Evolutionary conservation across 2,888 invertebrate species (phyloP), one percentile per base, ranked within the genome.

Genomic region (Acrobeloides nanus): DNA sequence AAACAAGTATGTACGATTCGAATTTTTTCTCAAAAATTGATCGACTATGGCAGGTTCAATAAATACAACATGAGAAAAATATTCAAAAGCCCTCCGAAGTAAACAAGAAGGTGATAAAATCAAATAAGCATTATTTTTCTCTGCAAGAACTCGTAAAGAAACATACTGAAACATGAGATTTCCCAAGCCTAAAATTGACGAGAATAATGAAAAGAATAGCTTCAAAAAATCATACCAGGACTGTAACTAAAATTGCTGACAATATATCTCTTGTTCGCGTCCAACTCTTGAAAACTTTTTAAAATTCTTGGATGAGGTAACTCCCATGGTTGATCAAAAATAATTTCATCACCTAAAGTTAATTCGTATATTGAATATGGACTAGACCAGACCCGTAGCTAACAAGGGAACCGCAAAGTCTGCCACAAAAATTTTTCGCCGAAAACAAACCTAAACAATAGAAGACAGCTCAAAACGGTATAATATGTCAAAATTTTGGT

Each of bases 151-250:
- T 1, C 53, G 24, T 17, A 69, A 51, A 15, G 62, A 49, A 10
- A 71, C 69, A 37, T 62, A 51, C 51, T 70, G 65, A 53, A 72
- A 72, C 67, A 72, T 69, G 26, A 62, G 51, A 45, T 72, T 72
- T 29, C 72, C 72, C 23, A 67, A 52, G 8, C 72, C 71, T 67
- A 45, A 37, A 57, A 42, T 32, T 17, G 21, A 38, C 25, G 5
- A 27, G 46, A 34, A 48, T 17, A 15, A 6, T 48, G 4, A 8
- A 15, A 32, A 15, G 8, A 6, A 24, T 15, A 49, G 15, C 12
- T n/a, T 24, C 17, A 5, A 12, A 12, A 37, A 46, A 2, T 49
- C 6, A 18, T 12, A 54, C 54, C 55, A 25, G 55, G 53, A 40
- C 57, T 61, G 41, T 62, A 57, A 18, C 37, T 43, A 23, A 62